Conservation (phyloP, 2,888 invertebrate species). For the Rhabditophanes sp. region DNA sequence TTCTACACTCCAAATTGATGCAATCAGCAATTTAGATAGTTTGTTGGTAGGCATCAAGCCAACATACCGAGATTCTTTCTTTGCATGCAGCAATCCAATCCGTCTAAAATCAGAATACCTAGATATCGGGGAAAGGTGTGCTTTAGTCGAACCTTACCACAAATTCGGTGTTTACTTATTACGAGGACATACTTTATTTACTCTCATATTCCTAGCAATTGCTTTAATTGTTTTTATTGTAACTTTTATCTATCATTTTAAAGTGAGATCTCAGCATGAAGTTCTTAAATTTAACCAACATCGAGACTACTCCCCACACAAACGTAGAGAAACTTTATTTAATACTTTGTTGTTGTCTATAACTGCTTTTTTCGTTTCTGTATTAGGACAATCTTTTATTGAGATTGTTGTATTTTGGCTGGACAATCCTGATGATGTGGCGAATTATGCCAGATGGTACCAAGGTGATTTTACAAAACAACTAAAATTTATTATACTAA, state of each 20-base stretch:
- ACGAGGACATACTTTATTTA: constrained; percentile 38
- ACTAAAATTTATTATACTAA: too few species aligned
- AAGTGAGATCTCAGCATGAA: constrained; percentile 32
- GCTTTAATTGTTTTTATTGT: constrained; percentile 33
- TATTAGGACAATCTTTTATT: constrained; percentile 35
- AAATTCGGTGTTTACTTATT: constrained; percentile 27
- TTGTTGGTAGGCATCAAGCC: constrained; percentile 3
- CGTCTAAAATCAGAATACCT: constrained; percentile 25
- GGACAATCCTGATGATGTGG: constrained; percentile 26
- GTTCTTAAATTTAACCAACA: constrained; percentile 13
- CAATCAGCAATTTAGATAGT: constrained; percentile 14
- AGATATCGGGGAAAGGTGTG: constrained; percentile 31
- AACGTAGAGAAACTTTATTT: constrained; percentile 35
- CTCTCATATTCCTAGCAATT: constrained; percentile 29
- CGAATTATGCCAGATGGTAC: constrained; percentile 15
- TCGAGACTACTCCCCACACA: constrained; percentile 17
- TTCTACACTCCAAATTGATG: constrained; percentile 34
- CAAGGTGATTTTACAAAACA: too few species aligned
- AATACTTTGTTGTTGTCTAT: constrained; percentile 37
- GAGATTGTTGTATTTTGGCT: constrained; percentile 42
- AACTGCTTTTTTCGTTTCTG: constrained; percentile 32
- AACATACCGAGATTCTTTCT: constrained; percentile 3
- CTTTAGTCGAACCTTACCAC: constrained; percentile 32
- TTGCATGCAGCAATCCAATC: constrained; percentile 5
- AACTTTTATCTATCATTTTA: constrained; percentile 35